Conservation (phyloP, 2,797 vertebrate genomes). For the Lerista edwardsae region DNA sequence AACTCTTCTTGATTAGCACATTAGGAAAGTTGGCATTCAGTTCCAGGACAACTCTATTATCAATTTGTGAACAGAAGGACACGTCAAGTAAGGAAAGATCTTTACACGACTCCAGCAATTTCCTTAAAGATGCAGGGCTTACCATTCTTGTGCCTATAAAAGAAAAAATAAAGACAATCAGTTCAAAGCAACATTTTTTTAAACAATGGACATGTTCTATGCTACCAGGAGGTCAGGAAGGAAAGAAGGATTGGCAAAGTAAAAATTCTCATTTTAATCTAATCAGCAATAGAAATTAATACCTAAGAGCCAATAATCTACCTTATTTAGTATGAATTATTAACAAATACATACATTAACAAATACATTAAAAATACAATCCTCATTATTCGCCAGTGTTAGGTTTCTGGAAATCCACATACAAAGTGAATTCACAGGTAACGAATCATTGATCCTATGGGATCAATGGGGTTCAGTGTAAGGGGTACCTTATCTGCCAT, state of each 20-base stretch:
- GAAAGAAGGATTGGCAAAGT: too few relatives aligned
- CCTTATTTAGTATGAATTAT: too few relatives aligned
- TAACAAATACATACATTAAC: too few relatives aligned
- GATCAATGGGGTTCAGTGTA: too few relatives aligned
- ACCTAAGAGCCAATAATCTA: neutral
- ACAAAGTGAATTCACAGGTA: too few relatives aligned
- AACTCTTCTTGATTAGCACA: constrained; percentile 97
- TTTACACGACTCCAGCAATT: constrained; percentile 92
- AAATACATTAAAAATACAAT: too few relatives aligned
- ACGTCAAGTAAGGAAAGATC: constrained; percentile 91
- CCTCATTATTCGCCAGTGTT: too few relatives aligned
- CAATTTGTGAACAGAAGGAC: constrained; percentile 98
- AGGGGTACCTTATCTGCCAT: too few relatives aligned
- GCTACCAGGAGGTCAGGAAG: neutral
- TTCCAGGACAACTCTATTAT: constrained; percentile 90
- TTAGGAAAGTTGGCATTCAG: constrained; percentile 88
- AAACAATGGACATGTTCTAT: neutral
- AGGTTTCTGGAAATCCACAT: too few relatives aligned
- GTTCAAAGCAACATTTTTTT: neutral
- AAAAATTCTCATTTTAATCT: neutral
- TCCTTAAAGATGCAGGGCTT: constrained; percentile 88
- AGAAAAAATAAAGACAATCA: constrained; percentile 16
- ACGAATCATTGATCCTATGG: too few relatives aligned
- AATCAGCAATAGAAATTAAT: neutral
- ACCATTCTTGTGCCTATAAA: constrained; percentile 93